Percentiles rank a stretch among this genome's conserved stretches.
phyloP scores from a whole-genome alignment of 2,113 vertebrate species.

The Trematocara unimaculatum region DNA sequence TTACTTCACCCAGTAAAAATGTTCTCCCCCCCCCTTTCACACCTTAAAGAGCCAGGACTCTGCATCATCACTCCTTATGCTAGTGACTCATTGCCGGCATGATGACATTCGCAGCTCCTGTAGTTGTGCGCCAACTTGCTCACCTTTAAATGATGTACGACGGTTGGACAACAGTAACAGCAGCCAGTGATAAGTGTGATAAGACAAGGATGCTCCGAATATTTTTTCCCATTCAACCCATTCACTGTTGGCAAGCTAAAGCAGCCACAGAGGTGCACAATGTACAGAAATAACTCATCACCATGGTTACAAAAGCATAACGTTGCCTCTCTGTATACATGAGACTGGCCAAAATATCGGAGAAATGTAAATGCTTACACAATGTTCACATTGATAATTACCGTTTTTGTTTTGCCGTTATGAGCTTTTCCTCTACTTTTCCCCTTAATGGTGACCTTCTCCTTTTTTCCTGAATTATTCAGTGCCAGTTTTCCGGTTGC shows the following conservation, averaged over 20 bases:
- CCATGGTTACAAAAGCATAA: conserved; percentile 65
- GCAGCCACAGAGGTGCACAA: conserved; percentile 25
- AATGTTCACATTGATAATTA: background rate
- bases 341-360: background rate
- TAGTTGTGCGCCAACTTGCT: conserved; percentile 44
- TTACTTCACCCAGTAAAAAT: background rate
- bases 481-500: conserved; percentile 40
- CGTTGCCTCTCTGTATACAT: conserved; percentile 6
- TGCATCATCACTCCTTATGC: conserved; percentile 48
- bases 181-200: background rate
- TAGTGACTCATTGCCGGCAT: conserved; percentile 61
- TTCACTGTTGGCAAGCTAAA: conserved; percentile 11
- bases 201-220: background rate
- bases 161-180: background rate
- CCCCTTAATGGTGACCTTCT: conserved; percentile 42
- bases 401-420: conserved; percentile 18
- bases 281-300: conserved; percentile 59
- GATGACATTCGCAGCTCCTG: conserved; percentile 57
- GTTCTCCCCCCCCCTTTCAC: background rate
- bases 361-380: background rate
- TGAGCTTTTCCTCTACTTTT: conserved; percentile 12
- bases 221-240: conserved; percentile 3
- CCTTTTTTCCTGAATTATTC: conserved; percentile 58
- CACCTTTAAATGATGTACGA: conserved; percentile 32
- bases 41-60: conserved; percentile 30